These are phyloP conservation scores for Dipus sagitta DNA, from an alignment of 2,797 vertebrate genomes.

Conservation along the genomic window DNA sequence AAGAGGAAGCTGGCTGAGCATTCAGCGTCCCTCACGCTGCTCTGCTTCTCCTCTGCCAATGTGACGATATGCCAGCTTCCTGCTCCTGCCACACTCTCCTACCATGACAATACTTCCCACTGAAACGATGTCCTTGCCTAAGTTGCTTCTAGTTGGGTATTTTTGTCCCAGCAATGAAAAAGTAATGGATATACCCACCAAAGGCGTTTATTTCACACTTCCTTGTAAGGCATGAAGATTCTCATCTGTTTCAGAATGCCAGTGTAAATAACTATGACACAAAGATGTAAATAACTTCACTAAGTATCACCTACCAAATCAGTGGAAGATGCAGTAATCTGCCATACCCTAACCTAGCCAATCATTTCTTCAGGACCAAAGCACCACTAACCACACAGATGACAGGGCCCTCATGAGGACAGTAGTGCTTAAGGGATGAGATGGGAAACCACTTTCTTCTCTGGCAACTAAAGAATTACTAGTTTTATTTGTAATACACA, in stretches of 20 bases:
- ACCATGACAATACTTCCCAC: no score
- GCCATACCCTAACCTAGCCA: not conserved
- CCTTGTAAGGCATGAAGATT: not conserved
- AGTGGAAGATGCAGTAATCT: not conserved
- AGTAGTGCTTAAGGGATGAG: not conserved
- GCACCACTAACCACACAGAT: not conserved
- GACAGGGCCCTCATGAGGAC: not conserved
- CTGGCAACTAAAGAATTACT: conserved; percentile 36
- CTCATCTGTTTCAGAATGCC: not conserved
- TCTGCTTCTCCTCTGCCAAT: no score
- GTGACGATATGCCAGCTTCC: no score
- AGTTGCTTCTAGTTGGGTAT: no score
- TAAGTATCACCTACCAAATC: not conserved
- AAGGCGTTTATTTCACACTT: conserved; percentile 8
- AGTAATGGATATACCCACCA: no score
- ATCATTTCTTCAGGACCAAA: not conserved
- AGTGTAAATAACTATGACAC: not conserved
- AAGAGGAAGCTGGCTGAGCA: no score
- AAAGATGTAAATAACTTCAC: not conserved
- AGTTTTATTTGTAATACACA: conserved; percentile 57
- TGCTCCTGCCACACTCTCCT: no score
- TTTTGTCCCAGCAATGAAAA: no score
- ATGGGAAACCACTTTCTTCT: not conserved
- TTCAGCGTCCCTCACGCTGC: no score
- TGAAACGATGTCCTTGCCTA: no score